A percentile compares a stretch with the other conserved stretches of the same genome.
Evolutionary conservation across 2,888 invertebrate genomes (phyloP).

Genomic region (Epistrophe grossulariae): DNA sequence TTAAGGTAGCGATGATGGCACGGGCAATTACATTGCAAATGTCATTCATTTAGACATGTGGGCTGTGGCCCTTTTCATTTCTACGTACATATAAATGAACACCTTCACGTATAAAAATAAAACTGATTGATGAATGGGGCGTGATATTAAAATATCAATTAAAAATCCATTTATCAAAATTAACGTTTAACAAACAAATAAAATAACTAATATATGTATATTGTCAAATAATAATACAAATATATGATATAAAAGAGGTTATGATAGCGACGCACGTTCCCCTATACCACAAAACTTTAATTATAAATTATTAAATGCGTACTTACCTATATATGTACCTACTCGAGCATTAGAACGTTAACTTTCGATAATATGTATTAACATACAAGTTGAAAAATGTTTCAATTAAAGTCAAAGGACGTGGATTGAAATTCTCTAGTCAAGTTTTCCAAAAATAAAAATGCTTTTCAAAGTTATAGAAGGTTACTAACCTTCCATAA

Average conservation of each 20-base stretch:
- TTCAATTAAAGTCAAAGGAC: too few species aligned
- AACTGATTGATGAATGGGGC: constrained; percentile 19
- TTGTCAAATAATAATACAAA: background rate
- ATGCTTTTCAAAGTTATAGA: too few species aligned
- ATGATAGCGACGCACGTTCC: background rate
- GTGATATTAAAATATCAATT: constrained; percentile 63
- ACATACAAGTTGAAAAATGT: too few species aligned
- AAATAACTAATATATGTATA: background rate
- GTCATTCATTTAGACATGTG: constrained; percentile 32
- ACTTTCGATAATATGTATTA: too few species aligned
- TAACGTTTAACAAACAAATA: constrained; percentile 6
- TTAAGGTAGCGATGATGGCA: constrained; percentile 1
- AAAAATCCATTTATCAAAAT: constrained; percentile 62
- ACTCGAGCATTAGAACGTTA: too few species aligned
- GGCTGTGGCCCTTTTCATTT: background rate
- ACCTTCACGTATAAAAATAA: background rate
- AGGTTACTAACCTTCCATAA: too few species aligned
- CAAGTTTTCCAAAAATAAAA: too few species aligned
- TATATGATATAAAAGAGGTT: background rate
- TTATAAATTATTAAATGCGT: too few species aligned
- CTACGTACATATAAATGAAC: constrained; percentile 17
- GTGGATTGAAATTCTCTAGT: too few species aligned
- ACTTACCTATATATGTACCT: too few species aligned
- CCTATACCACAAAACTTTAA: too few species aligned
- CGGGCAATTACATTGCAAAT: constrained; percentile 43